Base-by-base conservation (phyloP, 2,113 vertebrate species). In the Epinephelus moara region DNA sequence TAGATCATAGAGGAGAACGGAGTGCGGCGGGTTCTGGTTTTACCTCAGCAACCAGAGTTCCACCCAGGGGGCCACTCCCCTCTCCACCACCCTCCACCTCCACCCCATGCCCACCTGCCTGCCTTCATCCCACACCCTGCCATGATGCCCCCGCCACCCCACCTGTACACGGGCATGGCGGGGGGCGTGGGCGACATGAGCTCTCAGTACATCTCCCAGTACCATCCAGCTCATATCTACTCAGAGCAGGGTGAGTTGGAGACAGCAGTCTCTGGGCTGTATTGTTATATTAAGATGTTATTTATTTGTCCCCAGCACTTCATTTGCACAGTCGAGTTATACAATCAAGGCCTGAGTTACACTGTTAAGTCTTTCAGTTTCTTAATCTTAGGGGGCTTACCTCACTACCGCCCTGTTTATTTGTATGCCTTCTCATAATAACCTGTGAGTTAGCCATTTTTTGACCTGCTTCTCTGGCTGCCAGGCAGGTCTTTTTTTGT, bases 1-100 rank as follows among this genome's bases (percentile, higher is more conserved):
- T 89, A 99, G 98, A 97, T 99, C 93, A 99, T 99, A 89, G 98
- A 99, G 92, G 98, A 99, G 91, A 99, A 98, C 33, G 98, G 98
- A 88, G 97, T 99, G 90, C 96, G 97, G 84, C 97, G 98, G 93
- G 98, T 99, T 89, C 95, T 99, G 96, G 98, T 99, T 91, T 96
- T 99, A 95, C 98, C 98, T 91, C 98, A 99, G 94, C 98, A 99
- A 92, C 96, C 98, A 88, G 98, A 99, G 87, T 99, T 97, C 93
- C 98, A 98, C 93, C 97, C 97, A 61, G 96, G 97, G 80, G 95
- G 97, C 70, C 98, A 98, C 84, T 94, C 98, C 66, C 97, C 98
- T 82, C 95, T 99, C 82, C 98, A 98, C 89, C 97, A 97, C 83
- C 95, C 97, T 80, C 96, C 97, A 0, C 97, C 97, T 81, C 97